These are phyloP conservation scores for Parotia lawesii DNA, from an alignment of 2,113 vertebrate species.

Conservation along the genomic window DNA sequence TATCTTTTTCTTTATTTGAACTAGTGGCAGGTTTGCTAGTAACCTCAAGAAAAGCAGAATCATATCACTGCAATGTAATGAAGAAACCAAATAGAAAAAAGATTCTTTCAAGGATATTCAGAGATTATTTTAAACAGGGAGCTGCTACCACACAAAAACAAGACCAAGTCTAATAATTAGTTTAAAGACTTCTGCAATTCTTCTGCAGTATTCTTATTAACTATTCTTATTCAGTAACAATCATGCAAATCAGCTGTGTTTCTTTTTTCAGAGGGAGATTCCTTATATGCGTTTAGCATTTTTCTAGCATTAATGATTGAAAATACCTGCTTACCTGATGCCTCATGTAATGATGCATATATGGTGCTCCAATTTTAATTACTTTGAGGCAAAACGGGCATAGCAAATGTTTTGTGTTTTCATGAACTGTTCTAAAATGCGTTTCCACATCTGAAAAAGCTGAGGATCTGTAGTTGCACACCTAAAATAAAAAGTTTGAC, in stretches of 20 bases:
- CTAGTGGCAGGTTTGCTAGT: not conserved
- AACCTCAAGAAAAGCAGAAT: not conserved
- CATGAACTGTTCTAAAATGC: conserved; percentile 92
- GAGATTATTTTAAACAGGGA: not conserved
- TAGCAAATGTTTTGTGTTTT: conserved; percentile 93
- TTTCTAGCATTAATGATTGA: not conserved
- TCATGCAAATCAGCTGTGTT: fast-evolving
- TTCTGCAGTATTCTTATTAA: not conserved
- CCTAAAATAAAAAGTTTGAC: conserved; percentile 71
- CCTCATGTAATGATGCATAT: conserved; percentile 97
- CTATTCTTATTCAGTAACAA: not conserved
- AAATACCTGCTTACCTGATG: conserved; percentile 84
- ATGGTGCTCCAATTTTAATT: conserved; percentile 86
- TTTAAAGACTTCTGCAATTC: not conserved
- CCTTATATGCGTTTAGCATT: not conserved
- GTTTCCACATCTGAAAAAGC: conserved; percentile 92
- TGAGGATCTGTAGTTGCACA: conserved; percentile 93
- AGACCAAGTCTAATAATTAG: not conserved
- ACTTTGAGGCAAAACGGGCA: conserved; percentile 98
- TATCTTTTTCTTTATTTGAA: not conserved
- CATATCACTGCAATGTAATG: not conserved
- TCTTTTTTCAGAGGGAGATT: not conserved
- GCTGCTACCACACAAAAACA: not conserved
- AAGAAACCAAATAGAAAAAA: not conserved
- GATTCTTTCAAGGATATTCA: not conserved